Conservation (phyloP, 2,797 vertebrate species). For the Sciurus carolinensis region DNA sequence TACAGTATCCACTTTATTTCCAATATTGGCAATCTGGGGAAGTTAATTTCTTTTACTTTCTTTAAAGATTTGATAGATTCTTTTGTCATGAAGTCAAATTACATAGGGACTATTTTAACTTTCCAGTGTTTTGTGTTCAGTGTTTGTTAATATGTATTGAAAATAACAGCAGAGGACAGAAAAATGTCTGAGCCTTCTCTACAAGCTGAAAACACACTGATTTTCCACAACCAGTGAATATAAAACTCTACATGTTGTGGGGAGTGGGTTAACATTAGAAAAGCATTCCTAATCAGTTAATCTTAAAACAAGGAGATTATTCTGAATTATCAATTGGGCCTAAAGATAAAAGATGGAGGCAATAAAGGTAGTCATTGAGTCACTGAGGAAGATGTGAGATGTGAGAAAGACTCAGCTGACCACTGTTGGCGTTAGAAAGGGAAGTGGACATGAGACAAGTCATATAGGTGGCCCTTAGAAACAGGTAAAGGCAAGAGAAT, state of each 20-base stretch:
- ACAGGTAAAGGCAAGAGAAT: neutral
- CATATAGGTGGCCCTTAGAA: neutral
- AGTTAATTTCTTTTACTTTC: neutral
- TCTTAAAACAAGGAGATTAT: neutral
- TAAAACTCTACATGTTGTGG: neutral
- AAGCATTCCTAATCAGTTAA: neutral
- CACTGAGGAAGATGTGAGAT: neutral
- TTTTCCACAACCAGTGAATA: neutral
- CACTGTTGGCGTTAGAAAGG: neutral
- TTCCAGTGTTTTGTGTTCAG: neutral
- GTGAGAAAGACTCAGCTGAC: neutral
- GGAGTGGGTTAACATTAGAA: neutral
- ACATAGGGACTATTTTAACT: neutral
- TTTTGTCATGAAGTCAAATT: neutral
- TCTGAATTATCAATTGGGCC: neutral
- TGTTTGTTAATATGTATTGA: neutral
- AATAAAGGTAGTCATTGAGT: neutral
- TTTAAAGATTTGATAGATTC: neutral
- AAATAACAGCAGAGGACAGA: neutral
- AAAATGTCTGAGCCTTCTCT: neutral
- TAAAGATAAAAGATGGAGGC: neutral
- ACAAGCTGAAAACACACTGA: neutral
- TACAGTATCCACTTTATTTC: neutral
- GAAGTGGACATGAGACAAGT: neutral
- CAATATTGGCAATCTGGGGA: neutral